Conservation (phyloP, 2,888 invertebrate genomes). For the Drosophila mercatorum region DNA sequence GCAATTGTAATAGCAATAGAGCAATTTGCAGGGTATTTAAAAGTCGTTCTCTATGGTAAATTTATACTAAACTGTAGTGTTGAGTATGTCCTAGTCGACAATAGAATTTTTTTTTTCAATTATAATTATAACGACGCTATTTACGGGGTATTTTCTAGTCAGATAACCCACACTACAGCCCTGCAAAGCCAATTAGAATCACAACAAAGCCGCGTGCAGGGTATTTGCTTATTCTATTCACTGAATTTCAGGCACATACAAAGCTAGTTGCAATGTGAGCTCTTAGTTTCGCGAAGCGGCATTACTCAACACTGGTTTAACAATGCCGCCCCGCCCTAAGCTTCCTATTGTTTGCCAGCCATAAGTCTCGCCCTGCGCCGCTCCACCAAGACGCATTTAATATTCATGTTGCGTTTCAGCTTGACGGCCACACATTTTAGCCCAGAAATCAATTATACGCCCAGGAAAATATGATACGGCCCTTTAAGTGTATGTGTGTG, state of each 20-base stretch:
- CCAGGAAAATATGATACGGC: constrained; percentile 69
- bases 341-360: constrained; percentile 19
- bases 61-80: no score
- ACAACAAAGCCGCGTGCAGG: background rate
- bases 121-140: background rate
- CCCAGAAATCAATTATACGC: constrained; percentile 77
- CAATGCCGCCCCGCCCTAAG: constrained; percentile 15
- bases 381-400: constrained; percentile 48
- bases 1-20: background rate
- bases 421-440: constrained; percentile 53
- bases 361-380: constrained; percentile 7
- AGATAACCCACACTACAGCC: no score
- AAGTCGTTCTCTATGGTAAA: background rate
- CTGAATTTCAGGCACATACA: background rate
- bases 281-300: constrained; percentile 5
- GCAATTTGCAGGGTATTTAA: background rate
- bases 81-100: no score
- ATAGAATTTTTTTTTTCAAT: background rate
- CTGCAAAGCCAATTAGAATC: background rate
- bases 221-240: constrained; percentile 1
- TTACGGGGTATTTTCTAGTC: background rate
- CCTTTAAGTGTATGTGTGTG: constrained; percentile 1
- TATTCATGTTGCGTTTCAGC: constrained; percentile 69
- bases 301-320: constrained; percentile 23
- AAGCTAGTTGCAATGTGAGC: constrained; percentile 1